Percentiles rank a stretch among this genome's conserved stretches.
Evolutionary conservation across 2,797 vertebrate species (phyloP).

Genomic region (Paguma larvata): DNA sequence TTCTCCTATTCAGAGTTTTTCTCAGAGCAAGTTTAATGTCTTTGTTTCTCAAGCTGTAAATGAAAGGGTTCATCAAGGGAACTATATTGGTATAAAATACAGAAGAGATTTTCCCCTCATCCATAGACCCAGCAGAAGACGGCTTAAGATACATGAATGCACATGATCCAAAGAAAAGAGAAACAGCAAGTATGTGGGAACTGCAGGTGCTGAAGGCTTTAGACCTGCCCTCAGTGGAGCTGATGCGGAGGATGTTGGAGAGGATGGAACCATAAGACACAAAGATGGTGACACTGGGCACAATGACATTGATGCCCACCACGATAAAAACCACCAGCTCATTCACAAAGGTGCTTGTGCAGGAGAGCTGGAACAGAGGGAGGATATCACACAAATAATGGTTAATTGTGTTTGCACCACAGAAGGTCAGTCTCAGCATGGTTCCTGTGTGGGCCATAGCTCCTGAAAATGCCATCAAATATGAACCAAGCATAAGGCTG

Average conservation of each 20-base stretch:
- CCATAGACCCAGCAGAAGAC: background rate
- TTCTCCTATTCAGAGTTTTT: background rate
- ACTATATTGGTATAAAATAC: background rate
- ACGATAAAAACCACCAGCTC: slow-evolving; percentile 36
- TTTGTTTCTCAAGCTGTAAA: background rate
- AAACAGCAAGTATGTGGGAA: background rate
- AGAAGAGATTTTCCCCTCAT: background rate
- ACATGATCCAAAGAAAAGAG: background rate
- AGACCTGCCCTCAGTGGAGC: background rate
- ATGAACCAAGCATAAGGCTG: slow-evolving; percentile 46
- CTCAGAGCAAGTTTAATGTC: background rate
- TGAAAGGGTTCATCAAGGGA: background rate
- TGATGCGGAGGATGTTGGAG: background rate
- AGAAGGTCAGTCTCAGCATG: slow-evolving; percentile 70
- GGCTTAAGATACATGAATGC: background rate
- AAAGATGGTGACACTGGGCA: slow-evolving; percentile 55
- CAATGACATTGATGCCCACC: background rate
- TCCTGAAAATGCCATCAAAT: slow-evolving; percentile 26
- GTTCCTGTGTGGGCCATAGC: slow-evolving; percentile 40
- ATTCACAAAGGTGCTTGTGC: background rate
- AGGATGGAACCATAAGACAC: slow-evolving; percentile 77
- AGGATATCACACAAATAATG: slow-evolving; percentile 76
- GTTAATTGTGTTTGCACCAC: slow-evolving; percentile 41
- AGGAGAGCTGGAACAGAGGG: slow-evolving; percentile 46
- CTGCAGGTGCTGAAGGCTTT: slow-evolving; percentile 55